Evolutionary conservation across 2,888 invertebrate genomes (phyloP), one percentile per base, ranked within the genome.

Genomic region (Limnephilus rhombicus): DNA sequence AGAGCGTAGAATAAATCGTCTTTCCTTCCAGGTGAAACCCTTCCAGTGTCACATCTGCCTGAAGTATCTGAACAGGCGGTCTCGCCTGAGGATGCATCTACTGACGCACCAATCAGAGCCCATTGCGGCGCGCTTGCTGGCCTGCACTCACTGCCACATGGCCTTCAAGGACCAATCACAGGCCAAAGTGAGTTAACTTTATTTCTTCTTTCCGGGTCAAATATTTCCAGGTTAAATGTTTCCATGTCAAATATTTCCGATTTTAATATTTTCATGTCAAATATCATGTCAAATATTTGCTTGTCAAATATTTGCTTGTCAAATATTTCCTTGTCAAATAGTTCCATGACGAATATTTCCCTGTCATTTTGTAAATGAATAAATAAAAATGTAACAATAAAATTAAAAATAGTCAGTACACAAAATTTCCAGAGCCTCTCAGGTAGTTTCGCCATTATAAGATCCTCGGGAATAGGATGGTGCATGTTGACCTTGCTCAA

Each of bases 1-100:
- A 68, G 0, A 68, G 24, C 9, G 24, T 68, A 24, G 7, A 68
- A 68, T 68, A 68, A 68, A 24, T 24, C 5, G 5, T 37, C n/a
- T 37, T 80, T 0, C 15, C 92, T 91, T 0, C n/a, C 94, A 96
- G 95, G 96, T 96, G 90, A 96, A 96, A 92, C 96, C 96, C 15
- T 96, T 95, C 94, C 96, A 96, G 94, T 96, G 96, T 94, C 96
- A 96, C 95, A 96, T 96, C 86, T 96, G 96, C 94, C 94, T 96
- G 93, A 96, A 96, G 94, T 96, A 96, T 90, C 94, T 96, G 92
- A 96, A 96, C 4, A 95, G 96, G 0, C 95, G 96, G 7, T 96
- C 96, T 0, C 95, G 96, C 0, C 95, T 96, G 45, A 95, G 96
- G 9, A 96, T 96, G 95, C 96, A 96, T 94, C 94, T 96, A 89